phyloP scores from a whole-genome alignment of 2,888 invertebrate species.

The Drosophila gaucha region DNA sequence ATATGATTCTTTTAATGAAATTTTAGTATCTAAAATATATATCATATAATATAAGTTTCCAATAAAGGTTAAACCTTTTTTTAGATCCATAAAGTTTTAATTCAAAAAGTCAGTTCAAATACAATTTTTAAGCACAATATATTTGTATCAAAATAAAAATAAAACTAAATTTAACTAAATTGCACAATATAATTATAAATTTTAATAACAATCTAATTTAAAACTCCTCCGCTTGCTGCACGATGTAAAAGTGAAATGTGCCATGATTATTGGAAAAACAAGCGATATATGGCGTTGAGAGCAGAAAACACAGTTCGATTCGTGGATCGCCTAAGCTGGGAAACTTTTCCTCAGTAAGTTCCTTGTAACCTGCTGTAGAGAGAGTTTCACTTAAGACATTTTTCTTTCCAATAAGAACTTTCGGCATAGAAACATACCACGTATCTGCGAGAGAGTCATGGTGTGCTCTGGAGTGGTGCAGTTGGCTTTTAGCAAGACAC shows the following conservation, averaged over 20 bases:
- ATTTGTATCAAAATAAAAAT: constrained; percentile 2
- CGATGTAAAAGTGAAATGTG: constrained; percentile 48
- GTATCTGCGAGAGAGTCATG: constrained; percentile 54
- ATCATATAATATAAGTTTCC: too few relatives aligned
- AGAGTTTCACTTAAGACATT: not conserved
- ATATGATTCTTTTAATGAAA: too few relatives aligned
- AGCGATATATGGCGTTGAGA: constrained; percentile 51
- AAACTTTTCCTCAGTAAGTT: constrained; percentile 45
- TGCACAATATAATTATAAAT: not conserved
- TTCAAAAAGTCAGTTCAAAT: not conserved
- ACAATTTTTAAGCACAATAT: not conserved
- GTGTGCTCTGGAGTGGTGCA: constrained; percentile 42
- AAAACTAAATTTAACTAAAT: not conserved
- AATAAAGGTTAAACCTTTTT: too few relatives aligned
- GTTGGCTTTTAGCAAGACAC: constrained; percentile 29
- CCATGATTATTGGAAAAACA: constrained; percentile 52
- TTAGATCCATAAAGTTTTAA: too few relatives aligned
- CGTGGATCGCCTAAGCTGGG: constrained; percentile 53
- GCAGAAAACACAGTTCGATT: constrained; percentile 50
- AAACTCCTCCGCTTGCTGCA: not conserved
- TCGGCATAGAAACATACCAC: constrained; percentile 41
- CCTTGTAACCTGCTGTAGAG: constrained; percentile 39
- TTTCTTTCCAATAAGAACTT: not conserved
- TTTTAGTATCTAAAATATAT: too few relatives aligned
- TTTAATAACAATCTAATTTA: not conserved